Conservation (phyloP, 2,113 vertebrate species). For the Rana temporaria region DNA sequence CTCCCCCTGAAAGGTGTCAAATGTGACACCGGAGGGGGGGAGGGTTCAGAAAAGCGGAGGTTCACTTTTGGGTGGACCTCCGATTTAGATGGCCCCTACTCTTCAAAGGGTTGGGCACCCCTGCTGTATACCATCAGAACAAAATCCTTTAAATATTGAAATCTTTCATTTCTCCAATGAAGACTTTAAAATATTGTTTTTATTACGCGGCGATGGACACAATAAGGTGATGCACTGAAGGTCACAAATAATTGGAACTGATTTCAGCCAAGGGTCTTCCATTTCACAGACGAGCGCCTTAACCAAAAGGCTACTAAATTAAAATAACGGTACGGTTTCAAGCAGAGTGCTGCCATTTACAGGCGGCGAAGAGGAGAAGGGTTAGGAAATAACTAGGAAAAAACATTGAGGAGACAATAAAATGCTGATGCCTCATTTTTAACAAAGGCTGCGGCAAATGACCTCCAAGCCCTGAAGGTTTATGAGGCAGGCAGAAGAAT, state of each 20-base stretch:
- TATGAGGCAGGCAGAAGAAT: conserved; percentile 38
- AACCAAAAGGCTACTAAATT: conserved; percentile 51
- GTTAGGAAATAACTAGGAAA: conserved; percentile 41
- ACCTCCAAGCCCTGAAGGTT: conserved; percentile 44
- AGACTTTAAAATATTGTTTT: conserved; percentile 6
- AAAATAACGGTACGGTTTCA: conserved; percentile 30
- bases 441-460: conserved; percentile 31
- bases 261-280: conserved; percentile 46
- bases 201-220: background rate
- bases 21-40: too few species aligned
- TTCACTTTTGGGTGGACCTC: too few species aligned
- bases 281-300: conserved; percentile 52
- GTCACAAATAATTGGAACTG: conserved; percentile 54
- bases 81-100: too few species aligned
- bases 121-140: too few species aligned
- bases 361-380: conserved; percentile 21
- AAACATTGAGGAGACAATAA: conserved; percentile 47
- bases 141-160: background rate
- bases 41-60: too few species aligned
- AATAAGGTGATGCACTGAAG: conserved; percentile 40
- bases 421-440: conserved; percentile 36
- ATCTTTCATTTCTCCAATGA: conserved; percentile 10
- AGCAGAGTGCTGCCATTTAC: conserved; percentile 7
- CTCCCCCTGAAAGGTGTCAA: too few species aligned
- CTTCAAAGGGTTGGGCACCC: too few species aligned